phyloP scores from a whole-genome alignment of 1,140 invertebrate species.

The Drosophila subobscura region DNA sequence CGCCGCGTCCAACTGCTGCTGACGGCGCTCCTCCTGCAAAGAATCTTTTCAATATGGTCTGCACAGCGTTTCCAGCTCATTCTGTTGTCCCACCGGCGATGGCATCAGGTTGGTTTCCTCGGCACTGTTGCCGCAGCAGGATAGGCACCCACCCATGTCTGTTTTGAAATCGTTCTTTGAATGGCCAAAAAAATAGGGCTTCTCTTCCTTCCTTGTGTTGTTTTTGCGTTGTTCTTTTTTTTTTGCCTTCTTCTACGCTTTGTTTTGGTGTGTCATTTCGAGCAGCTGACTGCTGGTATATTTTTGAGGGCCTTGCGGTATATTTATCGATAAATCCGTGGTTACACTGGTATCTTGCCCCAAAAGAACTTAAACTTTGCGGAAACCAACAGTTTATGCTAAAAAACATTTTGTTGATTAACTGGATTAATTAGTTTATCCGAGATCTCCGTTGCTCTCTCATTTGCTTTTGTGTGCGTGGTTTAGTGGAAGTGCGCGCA shows the following conservation, averaged over 20 bases:
- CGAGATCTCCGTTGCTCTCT: too few relatives aligned
- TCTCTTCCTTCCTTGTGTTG: constrained; percentile 24
- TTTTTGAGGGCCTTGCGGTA: too few relatives aligned
- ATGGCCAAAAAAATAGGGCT: constrained; percentile 30
- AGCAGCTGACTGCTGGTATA: constrained; percentile 27
- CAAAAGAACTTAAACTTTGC: not conserved
- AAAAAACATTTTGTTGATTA: too few relatives aligned
- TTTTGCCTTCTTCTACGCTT: constrained; percentile 32
- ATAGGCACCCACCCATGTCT: constrained; percentile 59
- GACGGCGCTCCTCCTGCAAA: constrained; percentile 70
- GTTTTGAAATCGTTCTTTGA: not conserved
- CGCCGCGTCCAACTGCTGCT: constrained; percentile 76
- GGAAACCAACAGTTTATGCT: too few relatives aligned
- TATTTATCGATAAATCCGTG: too few relatives aligned
- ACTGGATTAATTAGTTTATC: too few relatives aligned
- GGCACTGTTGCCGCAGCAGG: constrained; percentile 65
- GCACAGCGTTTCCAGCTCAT: too few relatives aligned
- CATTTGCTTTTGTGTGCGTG: not conserved
- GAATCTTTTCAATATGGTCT: not conserved
- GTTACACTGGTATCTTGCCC: constrained; percentile 24
- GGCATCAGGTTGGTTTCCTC: constrained; percentile 79
- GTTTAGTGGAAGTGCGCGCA: not conserved
- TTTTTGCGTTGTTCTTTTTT: constrained; percentile 46
- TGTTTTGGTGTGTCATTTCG: constrained; percentile 62
- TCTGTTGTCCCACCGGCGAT: constrained; percentile 49